Evolutionary conservation across 2,113 vertebrate genomes (phyloP).

Genomic region (Sinosuthora webbiana): DNA sequence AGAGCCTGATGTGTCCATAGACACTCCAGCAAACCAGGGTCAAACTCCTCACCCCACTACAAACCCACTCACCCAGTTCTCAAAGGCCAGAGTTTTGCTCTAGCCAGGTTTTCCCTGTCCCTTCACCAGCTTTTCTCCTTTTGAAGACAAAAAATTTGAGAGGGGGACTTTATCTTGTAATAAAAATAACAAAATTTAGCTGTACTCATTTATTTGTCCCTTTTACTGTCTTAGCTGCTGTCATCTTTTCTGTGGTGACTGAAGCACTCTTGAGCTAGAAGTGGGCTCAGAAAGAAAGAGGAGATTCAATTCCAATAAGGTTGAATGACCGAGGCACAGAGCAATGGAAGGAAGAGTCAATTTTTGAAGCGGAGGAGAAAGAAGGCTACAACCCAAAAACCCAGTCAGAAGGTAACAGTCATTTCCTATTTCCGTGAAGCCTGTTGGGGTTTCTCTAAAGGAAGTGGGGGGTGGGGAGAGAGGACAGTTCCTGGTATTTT

Average conservation of each 20-base stretch:
- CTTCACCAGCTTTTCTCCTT: neutral
- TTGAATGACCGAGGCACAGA: neutral
- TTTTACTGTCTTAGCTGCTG: neutral
- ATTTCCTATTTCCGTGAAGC: constrained; percentile 33
- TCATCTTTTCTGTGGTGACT: neutral
- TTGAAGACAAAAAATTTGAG: neutral
- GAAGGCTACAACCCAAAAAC: neutral
- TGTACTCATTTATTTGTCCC: neutral
- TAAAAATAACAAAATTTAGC: neutral
- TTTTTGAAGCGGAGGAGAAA: neutral
- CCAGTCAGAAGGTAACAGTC: neutral
- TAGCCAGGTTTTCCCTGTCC: neutral
- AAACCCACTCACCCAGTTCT: neutral
- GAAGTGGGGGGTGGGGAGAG: neutral
- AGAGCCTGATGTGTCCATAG: neutral
- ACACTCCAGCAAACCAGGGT: neutral
- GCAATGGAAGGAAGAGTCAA: neutral
- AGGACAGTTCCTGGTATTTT: constrained; percentile 47
- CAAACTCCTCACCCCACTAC: neutral
- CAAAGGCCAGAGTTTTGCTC: neutral
- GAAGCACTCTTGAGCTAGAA: neutral
- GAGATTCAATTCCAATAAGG: neutral
- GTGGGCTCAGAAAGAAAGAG: neutral
- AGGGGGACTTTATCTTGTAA: neutral
- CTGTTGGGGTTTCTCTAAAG: constrained; percentile 35